Conservation (phyloP, 2,797 vertebrate genomes). For the Xerus rutilus region DNA sequence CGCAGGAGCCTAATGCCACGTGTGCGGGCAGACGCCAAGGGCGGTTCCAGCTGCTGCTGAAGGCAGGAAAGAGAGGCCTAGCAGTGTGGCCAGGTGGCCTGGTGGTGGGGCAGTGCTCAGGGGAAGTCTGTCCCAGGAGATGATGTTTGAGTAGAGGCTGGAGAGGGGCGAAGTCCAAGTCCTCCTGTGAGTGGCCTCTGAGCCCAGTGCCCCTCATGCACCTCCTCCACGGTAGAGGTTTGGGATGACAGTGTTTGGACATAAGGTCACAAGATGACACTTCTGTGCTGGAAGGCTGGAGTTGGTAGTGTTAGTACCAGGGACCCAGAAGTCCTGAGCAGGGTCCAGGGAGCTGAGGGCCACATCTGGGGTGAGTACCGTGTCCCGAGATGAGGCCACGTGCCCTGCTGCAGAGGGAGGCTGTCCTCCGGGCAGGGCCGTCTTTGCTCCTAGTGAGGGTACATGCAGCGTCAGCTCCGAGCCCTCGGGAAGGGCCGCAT, state of each 20-base stretch:
- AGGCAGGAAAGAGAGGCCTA: neutral
- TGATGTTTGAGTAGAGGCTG: neutral
- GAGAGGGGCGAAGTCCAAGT: neutral
- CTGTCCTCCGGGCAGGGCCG: neutral
- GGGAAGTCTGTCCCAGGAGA: neutral
- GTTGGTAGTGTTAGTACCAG: no score
- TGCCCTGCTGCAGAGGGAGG: neutral
- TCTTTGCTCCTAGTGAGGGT: neutral
- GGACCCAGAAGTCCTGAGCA: no score
- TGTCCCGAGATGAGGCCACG: no score
- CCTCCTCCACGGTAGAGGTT: no score
- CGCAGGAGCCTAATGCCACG: no score
- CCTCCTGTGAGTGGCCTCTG: fast-evolving
- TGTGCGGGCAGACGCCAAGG: neutral
- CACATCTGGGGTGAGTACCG: no score
- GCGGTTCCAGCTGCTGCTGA: fast-evolving
- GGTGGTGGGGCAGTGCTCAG: no score
- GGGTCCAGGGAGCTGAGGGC: no score
- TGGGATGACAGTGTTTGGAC: no score
- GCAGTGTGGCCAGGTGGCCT: no score
- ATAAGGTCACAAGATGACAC: no score
- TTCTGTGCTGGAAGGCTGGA: no score
- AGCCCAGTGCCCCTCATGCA: neutral
- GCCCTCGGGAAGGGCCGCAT: neutral
- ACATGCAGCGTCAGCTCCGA: neutral